A percentile compares a stretch with the other conserved stretches of the same genome.
These are phyloP conservation scores for Lepidochitona cinerea DNA, from an alignment of 2,888 invertebrate genomes.

Conservation along the genomic window DNA sequence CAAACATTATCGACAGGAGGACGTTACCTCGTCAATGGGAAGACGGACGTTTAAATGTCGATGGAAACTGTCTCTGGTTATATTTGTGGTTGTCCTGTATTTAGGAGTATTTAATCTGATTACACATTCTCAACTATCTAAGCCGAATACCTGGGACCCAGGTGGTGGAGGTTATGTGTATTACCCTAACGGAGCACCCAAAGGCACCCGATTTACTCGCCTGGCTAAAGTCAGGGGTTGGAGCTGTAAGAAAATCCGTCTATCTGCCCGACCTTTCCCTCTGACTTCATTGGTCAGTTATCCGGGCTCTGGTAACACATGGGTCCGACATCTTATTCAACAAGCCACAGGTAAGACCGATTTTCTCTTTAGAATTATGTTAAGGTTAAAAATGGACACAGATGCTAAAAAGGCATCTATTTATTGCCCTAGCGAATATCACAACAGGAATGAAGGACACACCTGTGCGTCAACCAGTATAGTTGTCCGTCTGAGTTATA, in stretches of 20 bases:
- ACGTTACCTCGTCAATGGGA: neutral
- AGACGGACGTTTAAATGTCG: neutral
- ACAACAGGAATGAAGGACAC: too few species aligned
- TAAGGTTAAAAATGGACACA: too few species aligned
- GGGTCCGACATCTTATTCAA: slow-evolving; percentile 45
- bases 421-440: too few species aligned
- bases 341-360: too few species aligned
- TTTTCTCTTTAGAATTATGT: too few species aligned
- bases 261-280: slow-evolving; percentile 23
- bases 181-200: neutral
- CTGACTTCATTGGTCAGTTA: slow-evolving; percentile 40
- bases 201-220: neutral
- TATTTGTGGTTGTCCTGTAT: neutral
- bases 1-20: too few species aligned
- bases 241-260: slow-evolving; percentile 21
- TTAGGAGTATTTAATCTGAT: neutral
- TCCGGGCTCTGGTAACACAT: slow-evolving; percentile 47
- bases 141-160: neutral
- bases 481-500: too few species aligned
- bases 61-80: neutral
- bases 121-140: neutral
- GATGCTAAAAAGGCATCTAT: too few species aligned
- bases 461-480: too few species aligned
- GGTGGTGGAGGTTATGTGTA: neutral
- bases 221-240: neutral